Base-by-base conservation (phyloP, 2,113 vertebrate species). In the Hippopotamus amphibius region DNA sequence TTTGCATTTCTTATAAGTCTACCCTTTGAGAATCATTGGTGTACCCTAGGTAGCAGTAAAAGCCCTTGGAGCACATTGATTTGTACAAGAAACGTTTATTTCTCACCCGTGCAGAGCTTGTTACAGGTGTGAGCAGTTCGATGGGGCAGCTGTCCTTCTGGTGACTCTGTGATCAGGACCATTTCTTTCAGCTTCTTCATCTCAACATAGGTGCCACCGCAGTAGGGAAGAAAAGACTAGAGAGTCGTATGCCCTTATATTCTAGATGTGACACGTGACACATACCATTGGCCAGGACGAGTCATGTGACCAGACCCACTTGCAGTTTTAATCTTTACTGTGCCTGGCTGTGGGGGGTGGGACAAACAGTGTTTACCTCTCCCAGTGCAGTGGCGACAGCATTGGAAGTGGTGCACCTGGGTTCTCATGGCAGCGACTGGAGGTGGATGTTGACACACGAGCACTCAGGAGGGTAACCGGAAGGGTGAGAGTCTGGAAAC, bases 291-390 rank as follows among this genome's bases (percentile, higher is more conserved):
- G 26, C 50, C 66, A 50, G 26, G 41, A 14, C 0, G 6, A n/a
- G 17, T 43, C 15, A 41, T 0, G 8, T 65, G 46, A 71, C 5
- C 33, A 72, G 30, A 41, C 33, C 7, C 53, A 21, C 0, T 0
- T 26, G 59, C 33, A 55, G 33, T 3, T 3, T 1, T 22, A 0
- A 4, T 71, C 11, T 30, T 48, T 33, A 24, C 1, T 53, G 41
- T 50, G 14, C 48, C 41, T 1, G 0, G 3, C 4, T 61, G 24
- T 57, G 9, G 22, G 10, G 37, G 26, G 55, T 6, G 10, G 33
- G 33, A 41, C 13, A 7, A 5, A 3, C 11, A 6, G 1, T 2
- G 2, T 33, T 79, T 19, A 14, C 15, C 14, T 53, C 16, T 6
- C 37, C 4, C 8, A 17, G 63, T 16, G 17, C 37, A 16, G 15